Base-by-base conservation (phyloP, 2,797 vertebrate genomes). In the Rhincodon typus region DNA sequence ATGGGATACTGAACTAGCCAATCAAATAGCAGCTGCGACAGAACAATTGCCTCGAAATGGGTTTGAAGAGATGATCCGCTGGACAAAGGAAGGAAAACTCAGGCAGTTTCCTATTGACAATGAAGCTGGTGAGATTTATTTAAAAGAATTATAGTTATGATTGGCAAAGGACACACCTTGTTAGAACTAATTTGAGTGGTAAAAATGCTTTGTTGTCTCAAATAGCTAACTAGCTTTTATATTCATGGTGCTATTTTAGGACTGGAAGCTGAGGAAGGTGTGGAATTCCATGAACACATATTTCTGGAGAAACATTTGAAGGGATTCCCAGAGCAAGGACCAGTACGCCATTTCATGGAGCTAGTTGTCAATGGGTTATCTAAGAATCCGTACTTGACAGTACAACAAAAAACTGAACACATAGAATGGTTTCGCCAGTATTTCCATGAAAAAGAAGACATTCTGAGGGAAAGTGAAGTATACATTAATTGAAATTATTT, bases 31-130 rank as follows among this genome's bases (percentile, higher is more conserved):
- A 8, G 91, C 96, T 72, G 38, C 96, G 5, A 96, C 96, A 87
- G 97, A 98, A 50, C 98, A 98, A 79, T 96, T 96, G 72, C 98
- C 98, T 34, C 97, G 97, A 10, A 99, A 99, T 0, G 98, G 98
- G 42, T 98, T 99, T 96, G 98, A 99, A 96, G 98, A 99, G 97
- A 98, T 99, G 98, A 99, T 99, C 96, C 97, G 98, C 96, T 99
- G 98, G 99, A 99, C 99, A 23, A 98, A 98, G 97, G 98, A 99
- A 25, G 99, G 99, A 25, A 99, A 98, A 96, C 96, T 99, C 95
- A 99, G 99, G 99, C 97, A 98, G 77, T 99, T 98, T 96, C 99
- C 99, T n/a, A 96, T 99, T 96, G 96, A 99, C 97, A 99, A 99
- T 67, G 99, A 99, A 97, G 97, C 96, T 57, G 98, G 99, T 99